phyloP scores from a whole-genome alignment of 2,888 invertebrate genomes.

The Tinea trinotella region DNA sequence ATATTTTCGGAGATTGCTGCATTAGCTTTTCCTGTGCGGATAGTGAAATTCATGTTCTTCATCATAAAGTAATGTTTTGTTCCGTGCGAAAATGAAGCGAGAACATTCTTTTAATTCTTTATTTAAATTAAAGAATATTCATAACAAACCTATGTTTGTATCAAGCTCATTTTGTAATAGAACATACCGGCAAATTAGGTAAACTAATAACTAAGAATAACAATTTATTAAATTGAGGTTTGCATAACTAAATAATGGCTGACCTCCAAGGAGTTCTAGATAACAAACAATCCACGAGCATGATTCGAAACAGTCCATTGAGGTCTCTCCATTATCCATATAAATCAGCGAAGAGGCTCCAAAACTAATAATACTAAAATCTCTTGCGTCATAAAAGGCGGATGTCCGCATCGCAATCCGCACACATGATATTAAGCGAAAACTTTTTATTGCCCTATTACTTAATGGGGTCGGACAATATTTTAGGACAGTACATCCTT shows the following conservation, averaged over 20 bases:
- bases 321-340: conserved; percentile 31
- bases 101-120: not conserved
- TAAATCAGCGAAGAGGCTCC: conserved; percentile 28
- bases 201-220: not conserved
- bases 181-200: not conserved
- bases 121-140: too few relatives aligned
- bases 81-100: not conserved
- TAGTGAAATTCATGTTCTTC: not conserved
- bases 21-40: not conserved
- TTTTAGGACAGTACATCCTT: conserved; percentile 39
- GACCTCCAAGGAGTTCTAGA: conserved; percentile 3
- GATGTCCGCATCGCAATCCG: conserved; percentile 22
- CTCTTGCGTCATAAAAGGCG: conserved; percentile 30
- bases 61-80: not conserved
- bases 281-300: not conserved
- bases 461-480: conserved; percentile 47
- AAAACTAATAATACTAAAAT: conserved; percentile 33
- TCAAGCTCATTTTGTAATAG: too few relatives aligned
- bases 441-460: conserved; percentile 54
- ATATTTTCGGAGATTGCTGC: conserved; percentile 15
- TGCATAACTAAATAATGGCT: conserved; percentile 6
- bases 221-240: conserved; percentile 10
- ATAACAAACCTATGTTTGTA: too few relatives aligned
- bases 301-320: conserved; percentile 30
- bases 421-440: conserved; percentile 47